These are phyloP conservation scores for Drosophila quadrilineata DNA, from an alignment of 1,140 invertebrate genomes.

Conservation along the genomic window DNA sequence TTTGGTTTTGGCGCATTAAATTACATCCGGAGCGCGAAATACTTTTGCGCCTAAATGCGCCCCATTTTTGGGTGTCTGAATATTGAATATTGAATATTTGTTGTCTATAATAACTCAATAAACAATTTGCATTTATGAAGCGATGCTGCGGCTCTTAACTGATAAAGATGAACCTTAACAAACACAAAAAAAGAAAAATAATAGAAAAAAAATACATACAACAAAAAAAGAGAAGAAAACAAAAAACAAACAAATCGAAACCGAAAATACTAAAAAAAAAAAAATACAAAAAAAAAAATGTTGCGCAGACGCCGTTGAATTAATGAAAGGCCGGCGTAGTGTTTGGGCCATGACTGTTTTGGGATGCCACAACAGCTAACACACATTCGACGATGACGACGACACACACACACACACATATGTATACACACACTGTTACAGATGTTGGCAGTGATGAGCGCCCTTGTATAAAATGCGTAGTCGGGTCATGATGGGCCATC, in stretches of 20 bases:
- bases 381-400: not conserved
- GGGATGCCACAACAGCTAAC: slow-evolving; percentile 10
- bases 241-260: slow-evolving; percentile 14
- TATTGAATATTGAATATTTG: slow-evolving; percentile 28
- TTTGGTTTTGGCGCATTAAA: slow-evolving; percentile 19
- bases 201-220: not conserved
- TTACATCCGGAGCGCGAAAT: slow-evolving; percentile 28
- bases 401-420: not conserved
- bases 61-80: slow-evolving; percentile 29
- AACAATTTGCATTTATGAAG: slow-evolving; percentile 50
- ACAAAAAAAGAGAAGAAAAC: not conserved
- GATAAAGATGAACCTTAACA: slow-evolving; percentile 21
- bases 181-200: not conserved
- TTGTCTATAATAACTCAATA: slow-evolving; percentile 48
- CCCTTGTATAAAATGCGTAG: slow-evolving; percentile 70
- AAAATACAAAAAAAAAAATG: slow-evolving; percentile 13
- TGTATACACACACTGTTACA: not conserved
- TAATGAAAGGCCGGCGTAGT: slow-evolving; percentile 43
- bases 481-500: slow-evolving; percentile 63
- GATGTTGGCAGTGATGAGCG: slow-evolving; percentile 19
- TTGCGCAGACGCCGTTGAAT: slow-evolving; percentile 41
- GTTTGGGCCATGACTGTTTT: slow-evolving; percentile 31
- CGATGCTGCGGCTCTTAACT: slow-evolving; percentile 2
- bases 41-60: too few species aligned
- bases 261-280: not conserved